A percentile compares a stretch with the other conserved stretches of the same genome.
phyloP scores from a whole-genome alignment of 2,797 vertebrate species.

The Darevskia nairensis region DNA sequence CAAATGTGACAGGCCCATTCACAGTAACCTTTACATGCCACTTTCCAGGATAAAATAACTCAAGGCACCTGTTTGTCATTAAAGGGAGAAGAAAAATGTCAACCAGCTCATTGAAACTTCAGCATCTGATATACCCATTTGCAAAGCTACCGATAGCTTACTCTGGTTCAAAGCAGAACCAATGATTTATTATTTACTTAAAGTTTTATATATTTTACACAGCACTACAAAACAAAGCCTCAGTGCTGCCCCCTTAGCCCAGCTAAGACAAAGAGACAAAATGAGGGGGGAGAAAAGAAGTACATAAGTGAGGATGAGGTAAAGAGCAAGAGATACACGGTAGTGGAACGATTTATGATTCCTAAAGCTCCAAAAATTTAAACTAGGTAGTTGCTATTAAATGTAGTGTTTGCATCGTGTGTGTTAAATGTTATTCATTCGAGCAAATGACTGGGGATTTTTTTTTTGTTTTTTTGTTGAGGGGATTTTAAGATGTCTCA shows the following conservation, averaged over 20 bases:
- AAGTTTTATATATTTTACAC: background rate
- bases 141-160: conserved; percentile 44
- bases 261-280: background rate
- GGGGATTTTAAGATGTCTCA: conserved; percentile 43
- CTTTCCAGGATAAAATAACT: conserved; percentile 31
- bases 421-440: conserved; percentile 15
- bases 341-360: background rate
- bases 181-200: conserved; percentile 13
- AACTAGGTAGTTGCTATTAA: background rate
- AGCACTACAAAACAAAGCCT: background rate
- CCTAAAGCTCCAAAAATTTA: conserved; percentile 1
- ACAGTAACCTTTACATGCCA: conserved; percentile 26
- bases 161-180: conserved; percentile 21
- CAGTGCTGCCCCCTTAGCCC: background rate
- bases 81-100: conserved; percentile 43
- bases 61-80: conserved; percentile 34
- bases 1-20: background rate
- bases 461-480: background rate
- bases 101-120: conserved; percentile 36
- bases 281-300: background rate
- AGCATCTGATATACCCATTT: conserved; percentile 41
- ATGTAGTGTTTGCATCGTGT: background rate
- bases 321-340: background rate
- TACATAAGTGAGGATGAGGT: background rate
- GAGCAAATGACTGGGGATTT: background rate